These are phyloP conservation scores for Agonum fuliginosum DNA, from an alignment of 2,888 invertebrate species.

Conservation along the genomic window DNA sequence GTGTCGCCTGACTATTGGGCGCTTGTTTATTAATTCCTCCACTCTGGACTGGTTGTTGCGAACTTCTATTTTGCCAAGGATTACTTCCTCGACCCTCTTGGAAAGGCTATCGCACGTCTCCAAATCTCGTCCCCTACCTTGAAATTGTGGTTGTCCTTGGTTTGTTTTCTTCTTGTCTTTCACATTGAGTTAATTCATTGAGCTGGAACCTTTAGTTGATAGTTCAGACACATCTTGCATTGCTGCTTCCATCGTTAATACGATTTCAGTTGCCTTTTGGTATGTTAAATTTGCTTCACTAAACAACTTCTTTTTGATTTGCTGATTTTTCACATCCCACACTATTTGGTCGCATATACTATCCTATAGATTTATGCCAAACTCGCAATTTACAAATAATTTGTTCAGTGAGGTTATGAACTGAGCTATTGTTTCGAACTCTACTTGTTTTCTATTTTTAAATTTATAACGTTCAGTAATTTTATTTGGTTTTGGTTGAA, in stretches of 20 bases:
- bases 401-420: constrained; percentile 59
- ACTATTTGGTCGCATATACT: not conserved
- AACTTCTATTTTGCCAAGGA: not conserved
- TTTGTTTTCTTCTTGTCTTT: not conserved
- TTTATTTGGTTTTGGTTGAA: constrained; percentile 60
- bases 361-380: constrained; percentile 22
- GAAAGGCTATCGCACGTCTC: not conserved
- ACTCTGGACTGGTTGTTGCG: not conserved
- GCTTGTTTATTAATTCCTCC: not conserved
- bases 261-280: not conserved
- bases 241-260: not conserved
- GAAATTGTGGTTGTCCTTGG: not conserved
- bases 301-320: constrained; percentile 1
- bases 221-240: not conserved
- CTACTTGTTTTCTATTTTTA: constrained; percentile 60
- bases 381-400: constrained; percentile 59
- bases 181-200: not conserved
- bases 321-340: not conserved
- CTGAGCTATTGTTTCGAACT: constrained; percentile 46
- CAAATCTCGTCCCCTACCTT: not conserved
- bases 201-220: not conserved
- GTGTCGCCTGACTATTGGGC: not conserved
- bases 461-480: constrained; percentile 62
- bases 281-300: not conserved
- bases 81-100: not conserved